phyloP scores from a whole-genome alignment of 2,797 vertebrate species.

The Rachycentron canadum region DNA sequence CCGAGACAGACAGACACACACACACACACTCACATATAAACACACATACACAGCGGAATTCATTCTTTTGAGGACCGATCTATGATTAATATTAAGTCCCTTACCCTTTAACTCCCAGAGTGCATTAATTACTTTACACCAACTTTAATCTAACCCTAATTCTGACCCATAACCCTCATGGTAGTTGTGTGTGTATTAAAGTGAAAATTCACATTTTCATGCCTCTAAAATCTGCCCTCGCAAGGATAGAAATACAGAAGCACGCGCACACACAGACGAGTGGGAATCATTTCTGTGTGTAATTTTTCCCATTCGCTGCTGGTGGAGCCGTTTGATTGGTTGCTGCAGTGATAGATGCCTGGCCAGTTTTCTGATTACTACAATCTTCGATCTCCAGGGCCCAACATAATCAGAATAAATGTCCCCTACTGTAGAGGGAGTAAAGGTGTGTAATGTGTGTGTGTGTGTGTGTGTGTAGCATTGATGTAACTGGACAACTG shows the following conservation, averaged over 20 bases:
- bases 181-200: conserved; percentile 26
- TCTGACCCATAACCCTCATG: not conserved
- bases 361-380: conserved; percentile 88
- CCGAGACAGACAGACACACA: conserved; percentile 41
- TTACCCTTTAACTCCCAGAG: not conserved
- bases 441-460: conserved; percentile 66
- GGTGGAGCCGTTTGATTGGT: conserved; percentile 83
- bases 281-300: conserved; percentile 79
- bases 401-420: conserved; percentile 89
- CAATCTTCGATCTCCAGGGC: conserved; percentile 85
- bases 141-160: conserved; percentile 3
- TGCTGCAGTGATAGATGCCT: conserved; percentile 87
- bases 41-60: conserved; percentile 23
- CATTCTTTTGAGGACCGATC: conserved; percentile 40
- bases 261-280: conserved; percentile 32
- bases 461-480: conserved; percentile 25
- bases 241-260: conserved; percentile 37
- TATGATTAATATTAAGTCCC: conserved; percentile 26
- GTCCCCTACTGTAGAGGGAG: conserved; percentile 76
- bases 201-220: conserved; percentile 13
- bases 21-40: conserved; percentile 27
- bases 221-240: conserved; percentile 46
- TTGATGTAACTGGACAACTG: conserved; percentile 44
- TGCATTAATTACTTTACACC: conserved; percentile 9
- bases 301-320: conserved; percentile 72